A percentile compares a stretch with the other conserved stretches of the same genome.
Conservation (phyloP, 2,888 invertebrate species). For the Sphinx pinastri region DNA sequence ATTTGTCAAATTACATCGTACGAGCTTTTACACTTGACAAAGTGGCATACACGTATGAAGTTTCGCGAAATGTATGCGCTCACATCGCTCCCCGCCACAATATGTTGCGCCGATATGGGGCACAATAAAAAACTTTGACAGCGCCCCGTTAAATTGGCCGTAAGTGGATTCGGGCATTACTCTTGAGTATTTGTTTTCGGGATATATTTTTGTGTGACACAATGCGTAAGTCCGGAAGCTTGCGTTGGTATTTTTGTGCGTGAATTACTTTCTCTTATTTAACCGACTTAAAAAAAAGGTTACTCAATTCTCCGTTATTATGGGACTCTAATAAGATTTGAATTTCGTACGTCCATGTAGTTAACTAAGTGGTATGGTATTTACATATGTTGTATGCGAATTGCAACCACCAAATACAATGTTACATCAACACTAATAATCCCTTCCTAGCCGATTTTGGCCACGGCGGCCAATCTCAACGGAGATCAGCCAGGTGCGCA, state of each 20-base stretch:
- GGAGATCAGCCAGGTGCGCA: no score
- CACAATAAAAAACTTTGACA: constrained; percentile 12
- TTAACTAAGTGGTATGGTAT: no score
- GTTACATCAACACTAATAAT: no score
- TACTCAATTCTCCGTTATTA: no score
- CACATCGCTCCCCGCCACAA: constrained; percentile 13
- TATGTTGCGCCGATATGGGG: constrained; percentile 4
- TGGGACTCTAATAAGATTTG: no score
- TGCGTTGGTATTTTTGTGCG: not conserved
- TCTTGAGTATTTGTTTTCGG: not conserved
- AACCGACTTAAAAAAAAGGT: not conserved
- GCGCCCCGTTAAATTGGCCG: constrained; percentile 37
- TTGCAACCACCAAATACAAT: no score
- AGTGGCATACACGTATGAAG: constrained; percentile 5
- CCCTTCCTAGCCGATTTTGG: no score
- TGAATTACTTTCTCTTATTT: not conserved
- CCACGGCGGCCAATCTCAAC: no score
- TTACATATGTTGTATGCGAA: no score
- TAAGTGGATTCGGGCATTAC: constrained; percentile 27
- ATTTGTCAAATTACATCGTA: constrained; percentile 17
- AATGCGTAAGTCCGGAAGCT: not conserved
- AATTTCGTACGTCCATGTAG: no score
- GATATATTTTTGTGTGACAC: not conserved
- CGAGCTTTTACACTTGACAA: constrained; percentile 18
- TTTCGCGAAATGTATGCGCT: constrained; percentile 10